phyloP scores from a whole-genome alignment of 2,113 vertebrate genomes.

The Tinamus guttatus region DNA sequence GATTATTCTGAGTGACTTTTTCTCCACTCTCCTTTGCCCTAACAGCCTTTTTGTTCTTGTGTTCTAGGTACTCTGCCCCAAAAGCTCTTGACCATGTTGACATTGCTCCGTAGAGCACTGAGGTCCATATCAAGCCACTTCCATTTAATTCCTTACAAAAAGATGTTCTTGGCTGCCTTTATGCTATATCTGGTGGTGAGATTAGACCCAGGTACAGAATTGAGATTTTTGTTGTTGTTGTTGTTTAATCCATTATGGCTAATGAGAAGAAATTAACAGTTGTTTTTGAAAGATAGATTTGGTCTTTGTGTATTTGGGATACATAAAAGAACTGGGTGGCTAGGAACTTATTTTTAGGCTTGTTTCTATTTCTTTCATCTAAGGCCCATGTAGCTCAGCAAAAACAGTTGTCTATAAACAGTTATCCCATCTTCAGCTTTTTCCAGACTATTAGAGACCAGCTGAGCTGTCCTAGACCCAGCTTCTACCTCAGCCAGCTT shows the following conservation, averaged over 20 bases:
- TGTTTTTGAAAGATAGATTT: background rate
- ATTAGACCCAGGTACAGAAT: conserved; percentile 87
- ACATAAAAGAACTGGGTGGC: background rate
- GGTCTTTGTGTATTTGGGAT: background rate
- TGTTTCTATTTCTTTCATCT: background rate
- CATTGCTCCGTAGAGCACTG: conserved; percentile 77
- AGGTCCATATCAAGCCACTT: conserved; percentile 64
- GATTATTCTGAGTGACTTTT: background rate
- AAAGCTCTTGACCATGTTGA: conserved; percentile 78
- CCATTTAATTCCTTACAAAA: conserved; percentile 79
- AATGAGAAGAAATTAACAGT: background rate
- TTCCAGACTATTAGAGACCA: background rate
- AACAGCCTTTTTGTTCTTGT: conserved; percentile 7
- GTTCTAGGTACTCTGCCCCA: conserved; percentile 74
- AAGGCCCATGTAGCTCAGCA: background rate
- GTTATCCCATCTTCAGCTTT: background rate
- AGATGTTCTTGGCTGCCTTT: conserved; percentile 80
- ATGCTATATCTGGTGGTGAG: conserved; percentile 87
- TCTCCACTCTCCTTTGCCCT: background rate
- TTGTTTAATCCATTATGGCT: background rate
- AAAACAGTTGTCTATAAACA: background rate
- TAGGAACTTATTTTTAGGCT: background rate
- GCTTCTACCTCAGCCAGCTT: background rate
- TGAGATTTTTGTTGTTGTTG: background rate
- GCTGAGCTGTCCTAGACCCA: background rate